phyloP scores from a whole-genome alignment of 2,888 invertebrate species.

The Drosophila monieri region DNA sequence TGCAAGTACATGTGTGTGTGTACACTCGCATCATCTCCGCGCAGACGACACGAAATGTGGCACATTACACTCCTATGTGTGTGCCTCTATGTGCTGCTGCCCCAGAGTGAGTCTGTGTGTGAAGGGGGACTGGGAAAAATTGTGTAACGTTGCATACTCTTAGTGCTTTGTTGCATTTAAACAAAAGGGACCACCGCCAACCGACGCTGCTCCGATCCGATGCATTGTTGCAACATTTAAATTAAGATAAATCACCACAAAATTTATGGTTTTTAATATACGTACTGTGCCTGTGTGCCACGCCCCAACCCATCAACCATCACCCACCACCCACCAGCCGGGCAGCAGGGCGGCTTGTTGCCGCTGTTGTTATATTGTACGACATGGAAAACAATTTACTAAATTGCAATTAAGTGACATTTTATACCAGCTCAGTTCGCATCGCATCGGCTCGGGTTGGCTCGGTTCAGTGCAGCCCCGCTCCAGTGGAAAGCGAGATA shows the following conservation, averaged over 20 bases:
- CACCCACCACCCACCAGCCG: no score
- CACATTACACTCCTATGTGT: slow-evolving; percentile 1
- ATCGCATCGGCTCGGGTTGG: slow-evolving; percentile 3
- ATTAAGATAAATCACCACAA: slow-evolving; percentile 84
- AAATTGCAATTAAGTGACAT: slow-evolving; percentile 83
- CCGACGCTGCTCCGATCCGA: slow-evolving; percentile 15
- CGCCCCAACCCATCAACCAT: slow-evolving; percentile 13
- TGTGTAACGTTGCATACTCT: slow-evolving; percentile 70
- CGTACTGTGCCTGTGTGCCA: slow-evolving; percentile 12
- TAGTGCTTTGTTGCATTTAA: slow-evolving; percentile 75
- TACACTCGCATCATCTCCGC: slow-evolving; percentile 3
- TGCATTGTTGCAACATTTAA: slow-evolving; percentile 82
- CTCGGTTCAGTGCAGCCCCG: background rate
- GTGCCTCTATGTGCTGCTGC: background rate
- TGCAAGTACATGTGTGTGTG: slow-evolving; percentile 1
- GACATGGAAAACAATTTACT: slow-evolving; percentile 81
- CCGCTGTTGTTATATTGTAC: slow-evolving; percentile 69
- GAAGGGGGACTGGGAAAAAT: slow-evolving; percentile 11
- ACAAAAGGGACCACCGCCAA: slow-evolving; percentile 55
- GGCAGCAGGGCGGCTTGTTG: slow-evolving; percentile 61
- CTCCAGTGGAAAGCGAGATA: slow-evolving; percentile 20
- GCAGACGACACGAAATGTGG: slow-evolving; percentile 39
- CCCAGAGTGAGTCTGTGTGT: background rate
- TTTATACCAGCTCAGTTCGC: slow-evolving; percentile 59
- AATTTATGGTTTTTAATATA: slow-evolving; percentile 81